Percentiles rank a stretch among this genome's conserved stretches.
These are phyloP conservation scores for Drosophila percnosoma DNA, from an alignment of 2,888 invertebrate genomes.

Conservation along the genomic window DNA sequence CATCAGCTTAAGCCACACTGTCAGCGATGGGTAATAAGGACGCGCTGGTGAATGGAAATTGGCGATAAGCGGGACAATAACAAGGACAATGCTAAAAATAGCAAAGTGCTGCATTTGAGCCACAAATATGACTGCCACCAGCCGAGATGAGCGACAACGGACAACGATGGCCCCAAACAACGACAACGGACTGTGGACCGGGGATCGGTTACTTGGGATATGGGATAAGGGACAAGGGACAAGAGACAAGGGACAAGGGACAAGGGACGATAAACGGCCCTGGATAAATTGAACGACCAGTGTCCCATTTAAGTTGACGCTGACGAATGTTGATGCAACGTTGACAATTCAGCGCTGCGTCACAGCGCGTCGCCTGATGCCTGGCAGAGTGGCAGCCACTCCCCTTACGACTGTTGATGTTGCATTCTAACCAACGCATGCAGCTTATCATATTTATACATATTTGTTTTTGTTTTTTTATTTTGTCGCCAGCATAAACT, in stretches of 20 bases:
- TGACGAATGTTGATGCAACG: constrained; percentile 66
- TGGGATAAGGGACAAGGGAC: not conserved
- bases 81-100: constrained; percentile 71
- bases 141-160: constrained; percentile 23
- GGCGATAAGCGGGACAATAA: constrained; percentile 30
- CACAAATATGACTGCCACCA: constrained; percentile 68
- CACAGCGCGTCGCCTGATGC: not conserved
- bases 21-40: not conserved
- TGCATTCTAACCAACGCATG: not conserved
- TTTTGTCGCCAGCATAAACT: not conserved
- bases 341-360: constrained; percentile 28
- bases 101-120: constrained; percentile 76
- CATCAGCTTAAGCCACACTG: constrained; percentile 49
- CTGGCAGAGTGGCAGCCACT: constrained; percentile 22
- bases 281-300: constrained; percentile 24
- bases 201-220: not conserved
- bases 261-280: constrained; percentile 18
- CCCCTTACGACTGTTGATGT: not conserved
- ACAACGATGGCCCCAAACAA: constrained; percentile 13
- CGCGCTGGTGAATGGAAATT: constrained; percentile 20
- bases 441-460: not conserved
- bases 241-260: not conserved
- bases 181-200: not conserved
- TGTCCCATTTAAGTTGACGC: constrained; percentile 69
- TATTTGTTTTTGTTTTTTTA: not conserved